Conservation (phyloP, 2,113 vertebrate genomes). For the Struthidea cinerea region DNA sequence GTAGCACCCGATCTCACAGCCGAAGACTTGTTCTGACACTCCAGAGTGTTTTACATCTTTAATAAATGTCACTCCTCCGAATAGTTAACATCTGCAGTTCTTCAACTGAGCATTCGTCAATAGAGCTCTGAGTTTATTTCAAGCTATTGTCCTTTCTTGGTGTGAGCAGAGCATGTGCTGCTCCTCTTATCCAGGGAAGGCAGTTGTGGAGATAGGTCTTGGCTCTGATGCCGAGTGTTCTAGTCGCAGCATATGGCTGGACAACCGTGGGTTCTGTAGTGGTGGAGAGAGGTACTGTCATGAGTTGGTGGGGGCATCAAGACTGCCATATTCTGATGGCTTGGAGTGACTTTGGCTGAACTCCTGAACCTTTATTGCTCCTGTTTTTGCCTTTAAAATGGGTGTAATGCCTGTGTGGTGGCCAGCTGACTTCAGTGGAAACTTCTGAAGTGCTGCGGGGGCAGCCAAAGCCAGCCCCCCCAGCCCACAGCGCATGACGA, state of each 20-base stretch:
- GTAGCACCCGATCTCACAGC: accelerated
- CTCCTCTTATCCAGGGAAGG: accelerated
- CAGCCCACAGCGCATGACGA: background rate
- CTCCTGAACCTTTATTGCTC: background rate
- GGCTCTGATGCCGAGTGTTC: background rate
- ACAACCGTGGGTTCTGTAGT: background rate
- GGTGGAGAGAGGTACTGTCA: background rate
- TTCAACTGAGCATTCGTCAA: background rate
- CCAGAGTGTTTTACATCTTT: background rate
- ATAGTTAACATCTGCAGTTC: background rate
- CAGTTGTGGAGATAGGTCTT: accelerated
- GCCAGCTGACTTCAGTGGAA: background rate
- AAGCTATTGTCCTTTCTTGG: accelerated
- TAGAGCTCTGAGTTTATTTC: background rate
- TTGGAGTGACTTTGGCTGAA: background rate
- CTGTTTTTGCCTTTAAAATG: background rate
- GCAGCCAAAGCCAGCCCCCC: background rate
- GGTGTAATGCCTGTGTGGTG: background rate
- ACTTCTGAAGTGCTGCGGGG: background rate
- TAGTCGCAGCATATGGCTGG: background rate
- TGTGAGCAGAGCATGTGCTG: background rate
- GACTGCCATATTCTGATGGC: background rate
- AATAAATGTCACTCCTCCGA: background rate
- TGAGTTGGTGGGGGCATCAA: background rate
- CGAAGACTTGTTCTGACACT: accelerated